Conservation (phyloP, 2,888 invertebrate species). For the Dendrolimus pini region DNA sequence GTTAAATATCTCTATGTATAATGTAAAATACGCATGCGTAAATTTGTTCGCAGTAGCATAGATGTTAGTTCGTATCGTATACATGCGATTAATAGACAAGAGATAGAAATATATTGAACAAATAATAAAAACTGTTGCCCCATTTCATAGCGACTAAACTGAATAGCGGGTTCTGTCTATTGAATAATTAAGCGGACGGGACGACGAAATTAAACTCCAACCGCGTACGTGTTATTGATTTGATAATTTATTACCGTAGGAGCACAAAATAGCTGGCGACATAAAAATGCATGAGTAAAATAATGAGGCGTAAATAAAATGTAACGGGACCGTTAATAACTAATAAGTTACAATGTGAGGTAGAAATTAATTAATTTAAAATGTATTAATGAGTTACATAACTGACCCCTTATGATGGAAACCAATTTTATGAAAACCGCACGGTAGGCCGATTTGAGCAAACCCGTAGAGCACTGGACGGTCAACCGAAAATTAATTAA, state of each 20-base stretch:
- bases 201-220: constrained; percentile 42
- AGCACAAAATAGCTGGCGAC: neutral
- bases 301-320: neutral
- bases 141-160: constrained; percentile 30
- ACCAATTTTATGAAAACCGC: constrained; percentile 66
- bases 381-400: constrained; percentile 28
- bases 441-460: constrained; percentile 61
- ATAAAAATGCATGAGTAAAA: neutral
- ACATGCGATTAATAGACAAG: neutral
- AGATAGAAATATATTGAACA: constrained; percentile 24
- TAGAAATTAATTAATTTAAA: constrained; percentile 8
- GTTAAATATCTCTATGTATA: constrained; percentile 46
- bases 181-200: constrained; percentile 61
- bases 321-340: neutral
- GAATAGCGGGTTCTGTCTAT: constrained; percentile 37
- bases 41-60: constrained; percentile 17
- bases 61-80: neutral
- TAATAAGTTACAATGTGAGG: neutral
- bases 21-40: constrained; percentile 32
- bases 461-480: constrained; percentile 53
- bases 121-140: constrained; percentile 47
- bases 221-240: constrained; percentile 18
- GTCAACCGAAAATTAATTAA: constrained; percentile 76
- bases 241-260: constrained; percentile 4
- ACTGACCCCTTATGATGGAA: constrained; percentile 50